Base-by-base conservation (phyloP, 2,888 invertebrate species). In the Nemurella pictetii region DNA sequence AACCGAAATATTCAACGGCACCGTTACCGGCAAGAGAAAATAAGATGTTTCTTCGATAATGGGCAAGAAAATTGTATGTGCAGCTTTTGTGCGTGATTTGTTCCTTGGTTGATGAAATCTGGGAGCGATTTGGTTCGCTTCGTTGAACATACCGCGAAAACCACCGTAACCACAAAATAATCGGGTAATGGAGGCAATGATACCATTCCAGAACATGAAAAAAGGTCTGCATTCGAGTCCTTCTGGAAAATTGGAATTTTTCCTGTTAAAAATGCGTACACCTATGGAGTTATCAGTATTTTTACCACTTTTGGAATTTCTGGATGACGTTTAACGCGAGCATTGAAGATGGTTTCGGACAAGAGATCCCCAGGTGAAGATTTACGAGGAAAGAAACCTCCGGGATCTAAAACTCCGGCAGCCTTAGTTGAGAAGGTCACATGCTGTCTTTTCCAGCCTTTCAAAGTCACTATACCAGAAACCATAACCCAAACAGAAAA, bases 401-500 rank as follows among this genome's bases (percentile, higher is more conserved):
- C 35, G 20, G 82, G 5, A 12, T 36, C 32, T 32, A 82, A 82
- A 82, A 82, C 26, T 35, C 12, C 82, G 26, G 82, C 12, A n/a
- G 55, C 32, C 82, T 36, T 36, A 82, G 7, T 36, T 28, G n/a
- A 82, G 27, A 55, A 82, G 27, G 55, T 32, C 29, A 55, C 29
- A 32, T 26, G 35, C n/a, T n/a, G n/a, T n/a, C n/a, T n/a, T n/a
- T n/a, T n/a, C 82, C 82, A 32, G 32, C 55, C 5, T 82, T 32
- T 35, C 82, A 32, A 81, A 82, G 36, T 82, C 82, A 82, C 35
- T 82, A 82, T 30, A 82, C 36, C n/a, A 36, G 82, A 32, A 82
- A 82, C n/a, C 35, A 82, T 82, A 36, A 82, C 35, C 0, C 82
- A 36, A 30, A 82, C 26, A 82, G 82, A 55, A 82, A 29, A n/a